A percentile compares a stretch with the other conserved stretches of the same genome.
These are phyloP conservation scores for Heliconius hortense DNA, from an alignment of 2,888 invertebrate genomes.

Conservation along the genomic window DNA sequence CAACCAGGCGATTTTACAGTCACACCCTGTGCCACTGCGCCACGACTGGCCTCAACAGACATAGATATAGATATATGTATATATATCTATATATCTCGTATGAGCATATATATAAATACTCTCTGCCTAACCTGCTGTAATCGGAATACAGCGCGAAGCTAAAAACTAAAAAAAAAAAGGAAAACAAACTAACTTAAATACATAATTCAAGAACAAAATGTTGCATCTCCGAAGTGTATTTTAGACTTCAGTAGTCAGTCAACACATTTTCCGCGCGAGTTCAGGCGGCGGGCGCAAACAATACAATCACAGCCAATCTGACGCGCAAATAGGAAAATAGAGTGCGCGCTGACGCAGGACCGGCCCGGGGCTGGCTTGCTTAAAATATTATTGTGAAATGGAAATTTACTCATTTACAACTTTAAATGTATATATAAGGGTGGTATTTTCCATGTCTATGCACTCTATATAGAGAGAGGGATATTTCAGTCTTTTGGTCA, in stretches of 20 bases:
- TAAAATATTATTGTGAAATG: conserved; percentile 9
- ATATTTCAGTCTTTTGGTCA: no score
- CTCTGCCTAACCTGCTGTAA: no score
- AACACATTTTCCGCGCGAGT: conserved; percentile 59
- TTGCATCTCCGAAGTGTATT: conserved; percentile 18
- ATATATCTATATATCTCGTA: no score
- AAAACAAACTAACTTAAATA: conserved; percentile 1
- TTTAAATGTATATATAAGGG: not conserved
- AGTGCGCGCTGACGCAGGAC: conserved; percentile 73
- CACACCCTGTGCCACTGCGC: no score
- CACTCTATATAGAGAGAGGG: not conserved
- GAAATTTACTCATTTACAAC: conserved; percentile 1
- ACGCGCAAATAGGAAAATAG: conserved; percentile 82
- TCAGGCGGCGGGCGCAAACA: conserved; percentile 60
- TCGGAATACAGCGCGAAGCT: no score
- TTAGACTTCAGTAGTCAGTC: conserved; percentile 31
- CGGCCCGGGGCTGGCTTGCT: conserved; percentile 54
- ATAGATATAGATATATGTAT: no score
- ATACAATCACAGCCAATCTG: conserved; percentile 82
- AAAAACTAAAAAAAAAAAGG: not conserved
- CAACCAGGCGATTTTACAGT: no score
- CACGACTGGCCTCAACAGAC: no score
- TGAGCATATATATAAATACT: no score
- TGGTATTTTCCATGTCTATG: no score
- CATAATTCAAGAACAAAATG: not conserved